Evolutionary conservation across 2,797 vertebrate species (phyloP).

Genomic region (Alcedo atthis): DNA sequence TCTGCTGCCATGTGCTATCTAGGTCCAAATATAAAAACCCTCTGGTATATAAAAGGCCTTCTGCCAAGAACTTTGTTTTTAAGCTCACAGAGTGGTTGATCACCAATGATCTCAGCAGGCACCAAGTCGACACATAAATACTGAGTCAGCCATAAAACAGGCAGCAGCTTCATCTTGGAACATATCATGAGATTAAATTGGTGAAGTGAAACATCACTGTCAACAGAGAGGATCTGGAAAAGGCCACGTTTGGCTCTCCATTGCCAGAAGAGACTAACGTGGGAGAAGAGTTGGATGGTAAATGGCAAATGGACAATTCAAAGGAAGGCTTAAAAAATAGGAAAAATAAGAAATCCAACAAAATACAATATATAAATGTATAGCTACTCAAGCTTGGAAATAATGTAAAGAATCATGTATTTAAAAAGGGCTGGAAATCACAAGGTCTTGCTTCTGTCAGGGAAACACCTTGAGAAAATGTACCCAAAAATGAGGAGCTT

Average conservation of each 20-base stretch:
- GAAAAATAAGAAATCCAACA: not conserved
- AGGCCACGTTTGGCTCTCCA: not conserved
- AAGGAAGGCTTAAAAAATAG: not conserved
- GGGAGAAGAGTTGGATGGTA: not conserved
- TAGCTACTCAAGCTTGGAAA: not conserved
- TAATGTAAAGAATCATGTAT: not conserved
- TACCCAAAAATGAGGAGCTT: not conserved
- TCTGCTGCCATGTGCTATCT: not conserved
- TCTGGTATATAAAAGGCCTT: not conserved
- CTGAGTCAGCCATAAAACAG: not conserved
- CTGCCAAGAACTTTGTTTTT: not conserved
- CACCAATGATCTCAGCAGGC: not conserved
- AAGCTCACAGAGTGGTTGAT: not conserved
- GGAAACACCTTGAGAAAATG: not conserved
- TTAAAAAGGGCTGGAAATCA: not conserved
- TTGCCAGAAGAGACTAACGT: not conserved
- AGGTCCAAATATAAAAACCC: not conserved
- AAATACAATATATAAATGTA: not conserved
- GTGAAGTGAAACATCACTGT: conserved; percentile 3
- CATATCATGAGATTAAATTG: not conserved
- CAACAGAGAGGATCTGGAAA: conserved; percentile 10
- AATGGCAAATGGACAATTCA: not conserved
- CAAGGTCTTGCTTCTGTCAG: not conserved
- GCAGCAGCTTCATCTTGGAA: conserved; percentile 14
- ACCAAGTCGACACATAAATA: not conserved